Evolutionary conservation across 2,888 invertebrate genomes (phyloP), one percentile per base, ranked within the genome.

Genomic region (Drosophila prostipennis): DNA sequence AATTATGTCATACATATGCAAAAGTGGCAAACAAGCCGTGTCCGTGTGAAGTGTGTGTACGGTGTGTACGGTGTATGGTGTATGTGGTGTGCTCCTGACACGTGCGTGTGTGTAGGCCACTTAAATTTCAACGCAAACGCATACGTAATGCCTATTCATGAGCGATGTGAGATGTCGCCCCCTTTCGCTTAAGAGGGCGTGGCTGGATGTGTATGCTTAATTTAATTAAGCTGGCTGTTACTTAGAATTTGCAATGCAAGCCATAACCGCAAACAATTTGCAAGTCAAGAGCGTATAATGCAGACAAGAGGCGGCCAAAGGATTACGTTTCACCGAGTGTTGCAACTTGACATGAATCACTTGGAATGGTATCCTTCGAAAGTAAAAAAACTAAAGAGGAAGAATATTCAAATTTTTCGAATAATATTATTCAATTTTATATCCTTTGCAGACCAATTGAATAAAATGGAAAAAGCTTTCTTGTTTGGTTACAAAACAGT

Each of bases 1-100:
- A 87, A 83, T 83, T 87, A 87, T 83, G 83, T 87, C 85, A 85
- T 85, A 82, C 87, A 83, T 83, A 87, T 81, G 82, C 85, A 84
- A 78, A 83, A 86, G 84, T 84, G 74, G 84, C 87, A 80, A 82
- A 80, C 87, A 84, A 75, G 73, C 73, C 77, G 58, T 67, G 61
- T 49, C 57, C 49, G 39, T 39, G 45, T 54, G 36, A 75, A 85
- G 80, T 80, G 61, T 70, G 83, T 45, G 23, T 19, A 2, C 3
- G 34, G 64, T 67, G 83, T 45, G 26, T 10, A 19, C 19, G 32
- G 32, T 34, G 32, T 34, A 13, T 13, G 11, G 13, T 34, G 82
- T 79, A 55, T 26, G 6, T 67, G 82, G n/a, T 45, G 45, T 79
- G 61, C 58, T 65, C 70, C 79, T 68, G 83, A 82, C 74, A 83